Base-by-base conservation (phyloP, 2,888 invertebrate genomes). In the Corbicula japonica region DNA sequence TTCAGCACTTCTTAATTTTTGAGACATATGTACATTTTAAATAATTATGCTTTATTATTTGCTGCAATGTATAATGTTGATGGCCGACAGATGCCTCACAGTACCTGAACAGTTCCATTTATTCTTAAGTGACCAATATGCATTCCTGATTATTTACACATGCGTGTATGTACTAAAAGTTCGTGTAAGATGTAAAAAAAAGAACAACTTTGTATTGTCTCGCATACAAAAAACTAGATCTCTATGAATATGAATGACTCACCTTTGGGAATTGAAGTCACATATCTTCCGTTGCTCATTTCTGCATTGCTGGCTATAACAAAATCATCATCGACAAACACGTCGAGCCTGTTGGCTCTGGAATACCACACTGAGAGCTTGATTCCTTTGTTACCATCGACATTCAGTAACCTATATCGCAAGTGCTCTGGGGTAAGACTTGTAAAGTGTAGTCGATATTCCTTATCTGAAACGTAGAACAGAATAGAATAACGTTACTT, bases 401-500 rank as follows among this genome's bases (percentile, higher is more conserved):
- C 66, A 65, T 89, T 88, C 38, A 90, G 79, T 41, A 90, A 63
- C 41, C 80, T 69, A 38, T 86, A 86, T 0, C 91, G 83, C 26
- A 84, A 62, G 35, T 81, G 69, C 69, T 89, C 86, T 2, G 91
- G 91, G 2, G 86, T 76, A 5, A 89, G 89, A 61, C 91, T 88
- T 1, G 90, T 86, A 65, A 87, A 83, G 79, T 82, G 86, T 26
- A 90, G 48, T 2, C 87, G 77, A 65, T 83, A 88, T n/a, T 83
- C 77, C 38, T 87, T 73, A 12, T 83, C 91, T 91, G 83, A 4
- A 80, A 83, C 50, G 62, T n/a, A 26, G 32, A 50, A n/a, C n/a
- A n/a, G n/a, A n/a, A n/a, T n/a, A n/a, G n/a, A n/a, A n/a, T n/a
- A n/a, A n/a, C n/a, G n/a, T n/a, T n/a, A n/a, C n/a, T n/a, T n/a